These are phyloP conservation scores for Sylvia atricapilla DNA, from an alignment of 2,113 vertebrate species.

Conservation along the genomic window DNA sequence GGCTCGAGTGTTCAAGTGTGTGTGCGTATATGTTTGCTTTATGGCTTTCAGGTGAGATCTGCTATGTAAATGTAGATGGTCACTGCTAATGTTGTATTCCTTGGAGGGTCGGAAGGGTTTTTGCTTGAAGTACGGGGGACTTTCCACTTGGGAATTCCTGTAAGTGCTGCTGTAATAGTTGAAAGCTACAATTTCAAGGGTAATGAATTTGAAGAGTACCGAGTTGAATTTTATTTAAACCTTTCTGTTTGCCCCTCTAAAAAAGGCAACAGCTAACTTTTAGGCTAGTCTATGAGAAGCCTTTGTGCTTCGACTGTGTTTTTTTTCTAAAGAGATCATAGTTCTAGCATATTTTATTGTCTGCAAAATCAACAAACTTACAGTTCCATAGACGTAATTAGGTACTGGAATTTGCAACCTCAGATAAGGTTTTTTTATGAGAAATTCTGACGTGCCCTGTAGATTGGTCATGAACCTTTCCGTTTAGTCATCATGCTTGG, in stretches of 20 bases:
- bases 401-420: conserved; percentile 56
- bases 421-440: conserved; percentile 34
- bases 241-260: background rate
- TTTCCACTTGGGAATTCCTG: background rate
- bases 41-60: background rate
- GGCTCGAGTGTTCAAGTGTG: background rate
- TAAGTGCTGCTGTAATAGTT: background rate
- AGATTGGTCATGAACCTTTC: conserved; percentile 17
- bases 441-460: conserved; percentile 7
- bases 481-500: conserved; percentile 34
- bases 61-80: background rate
- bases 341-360: background rate
- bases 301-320: background rate
- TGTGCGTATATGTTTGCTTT: background rate
- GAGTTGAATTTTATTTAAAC: background rate
- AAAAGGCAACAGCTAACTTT: background rate
- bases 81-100: background rate
- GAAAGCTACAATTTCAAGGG: background rate
- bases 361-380: background rate
- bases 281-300: background rate
- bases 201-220: background rate
- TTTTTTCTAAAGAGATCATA: background rate
- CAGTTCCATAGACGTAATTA: conserved; percentile 20
- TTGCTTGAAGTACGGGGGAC: background rate
- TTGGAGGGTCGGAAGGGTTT: background rate